Evolutionary conservation across 2,797 vertebrate genomes (phyloP).

Genomic region (Anniella stebbinsi): DNA sequence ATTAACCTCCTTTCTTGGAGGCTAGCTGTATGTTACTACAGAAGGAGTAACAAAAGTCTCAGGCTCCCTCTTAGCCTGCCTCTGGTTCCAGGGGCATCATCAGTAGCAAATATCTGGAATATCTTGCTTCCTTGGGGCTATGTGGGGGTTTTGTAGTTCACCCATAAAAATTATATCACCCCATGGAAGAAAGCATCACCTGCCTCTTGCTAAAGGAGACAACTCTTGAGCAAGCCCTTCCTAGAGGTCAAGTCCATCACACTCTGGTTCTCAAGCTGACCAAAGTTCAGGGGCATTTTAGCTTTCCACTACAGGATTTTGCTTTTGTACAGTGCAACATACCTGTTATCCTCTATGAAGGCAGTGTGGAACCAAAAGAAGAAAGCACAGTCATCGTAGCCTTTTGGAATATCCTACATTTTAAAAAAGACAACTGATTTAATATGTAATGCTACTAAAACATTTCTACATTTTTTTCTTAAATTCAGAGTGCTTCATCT

Average conservation of each 20-base stretch:
- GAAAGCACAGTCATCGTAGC: conserved; percentile 93
- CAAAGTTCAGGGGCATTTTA: background rate
- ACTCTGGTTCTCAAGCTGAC: background rate
- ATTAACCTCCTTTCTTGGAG: background rate
- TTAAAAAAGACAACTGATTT: background rate
- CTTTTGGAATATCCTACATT: conserved; percentile 88
- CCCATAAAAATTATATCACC: background rate
- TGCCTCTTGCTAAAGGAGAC: background rate
- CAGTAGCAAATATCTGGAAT: background rate
- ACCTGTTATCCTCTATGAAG: conserved; percentile 91
- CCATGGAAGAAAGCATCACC: background rate
- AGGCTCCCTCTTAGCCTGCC: too few relatives aligned
- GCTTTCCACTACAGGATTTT: background rate
- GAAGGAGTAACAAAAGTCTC: background rate
- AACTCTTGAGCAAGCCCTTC: background rate
- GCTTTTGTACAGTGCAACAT: conserved; percentile 47
- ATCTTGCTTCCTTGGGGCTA: background rate
- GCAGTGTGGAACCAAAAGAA: conserved; percentile 98
- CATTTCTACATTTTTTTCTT: background rate
- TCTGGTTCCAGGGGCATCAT: background rate
- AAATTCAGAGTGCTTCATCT: too few relatives aligned
- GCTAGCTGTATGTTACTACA: background rate
- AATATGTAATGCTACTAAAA: background rate
- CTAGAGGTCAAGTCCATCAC: background rate
- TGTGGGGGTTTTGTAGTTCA: background rate